A percentile compares a stretch with the other conserved stretches of the same genome.
These are phyloP conservation scores for Ecliptopera silaceata DNA, from an alignment of 2,888 invertebrate genomes.

Conservation along the genomic window DNA sequence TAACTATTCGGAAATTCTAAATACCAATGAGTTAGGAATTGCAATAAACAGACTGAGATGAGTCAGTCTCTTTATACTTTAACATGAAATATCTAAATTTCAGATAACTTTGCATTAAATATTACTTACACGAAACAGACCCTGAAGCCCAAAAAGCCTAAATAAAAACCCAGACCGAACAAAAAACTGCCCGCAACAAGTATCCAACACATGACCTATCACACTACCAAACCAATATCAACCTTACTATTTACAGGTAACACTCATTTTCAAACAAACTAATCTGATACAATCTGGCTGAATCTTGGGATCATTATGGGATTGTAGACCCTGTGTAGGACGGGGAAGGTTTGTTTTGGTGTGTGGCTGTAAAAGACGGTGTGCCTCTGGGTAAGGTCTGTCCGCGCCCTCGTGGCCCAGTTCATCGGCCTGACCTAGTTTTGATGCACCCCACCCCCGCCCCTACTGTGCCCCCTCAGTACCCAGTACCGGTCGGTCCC, in stretches of 20 bases:
- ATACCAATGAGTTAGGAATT: no score
- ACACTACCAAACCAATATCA: constrained; percentile 15
- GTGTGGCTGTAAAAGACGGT: constrained; percentile 24
- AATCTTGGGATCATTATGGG: constrained; percentile 3
- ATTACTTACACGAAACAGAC: constrained; percentile 12
- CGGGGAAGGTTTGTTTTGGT: constrained; percentile 25
- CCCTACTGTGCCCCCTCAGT: constrained; percentile 20
- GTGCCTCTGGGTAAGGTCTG: constrained; percentile 32
- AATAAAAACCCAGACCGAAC: constrained; percentile 32
- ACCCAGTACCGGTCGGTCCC: constrained; percentile 33
- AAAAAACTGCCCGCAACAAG: constrained; percentile 34
- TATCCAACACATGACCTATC: constrained; percentile 33
- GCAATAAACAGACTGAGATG: no score
- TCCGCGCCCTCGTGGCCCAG: constrained; percentile 50
- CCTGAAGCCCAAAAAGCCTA: constrained; percentile 15
- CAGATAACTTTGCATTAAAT: not conserved
- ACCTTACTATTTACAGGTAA: constrained; percentile 25
- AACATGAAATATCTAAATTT: no score
- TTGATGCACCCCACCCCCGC: constrained; percentile 32
- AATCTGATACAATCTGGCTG: constrained; percentile 1
- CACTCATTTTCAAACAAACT: constrained; percentile 20
- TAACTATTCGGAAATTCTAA: no score
- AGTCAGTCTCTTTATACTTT: no score
- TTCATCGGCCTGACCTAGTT: constrained; percentile 61
- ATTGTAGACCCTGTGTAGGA: constrained; percentile 9